Evolutionary conservation across 2,113 vertebrate genomes (phyloP), one percentile per base, ranked within the genome.

Genomic region (Solea senegalensis): DNA sequence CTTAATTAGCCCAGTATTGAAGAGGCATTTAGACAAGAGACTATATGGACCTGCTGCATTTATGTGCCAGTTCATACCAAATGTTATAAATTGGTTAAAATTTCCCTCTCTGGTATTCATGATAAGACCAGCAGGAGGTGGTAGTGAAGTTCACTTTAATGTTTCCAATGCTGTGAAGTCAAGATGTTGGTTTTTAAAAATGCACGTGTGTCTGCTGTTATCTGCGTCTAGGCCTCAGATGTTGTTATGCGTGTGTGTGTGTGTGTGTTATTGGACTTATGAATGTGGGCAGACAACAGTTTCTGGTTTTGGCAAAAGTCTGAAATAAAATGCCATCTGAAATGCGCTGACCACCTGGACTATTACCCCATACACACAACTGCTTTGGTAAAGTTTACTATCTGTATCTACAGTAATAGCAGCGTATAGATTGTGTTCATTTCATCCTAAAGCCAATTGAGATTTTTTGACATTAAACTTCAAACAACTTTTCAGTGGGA

Each of bases 321-420:
- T 52, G 9, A 57, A 74, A 50, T 73, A 14, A 63, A 53, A 70
- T 60, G 56, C 11, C 51, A 56, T 78, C 61, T 66, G 7, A 28
- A 59, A 58, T 74, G 49, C 52, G 68, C 45, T 46, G 40, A 40
- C 86, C 86, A 88, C 86, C 83, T 85, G 80, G 70, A 64, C 69
- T 61, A 72, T 63, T 46, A 60, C 44, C 54, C 57, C 27, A 43
- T 53, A 27, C 11, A 45, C 34, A 53, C 34, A 60, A 46, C 70
- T 45, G 55, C 40, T 44, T 27, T 39, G 10, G 21, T 39, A 41
- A 15, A 26, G 13, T 69, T 67, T 63, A 7, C 14, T 39, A 5
- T 28, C 21, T 46, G 2, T 53, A 34, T 39, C 43, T 40, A 21
- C 11, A 54, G 13, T 1, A 55, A 27, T 40, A 57, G 51, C 0